phyloP scores from a whole-genome alignment of 2,113 vertebrate genomes.

The Excalfactoria chinensis region DNA sequence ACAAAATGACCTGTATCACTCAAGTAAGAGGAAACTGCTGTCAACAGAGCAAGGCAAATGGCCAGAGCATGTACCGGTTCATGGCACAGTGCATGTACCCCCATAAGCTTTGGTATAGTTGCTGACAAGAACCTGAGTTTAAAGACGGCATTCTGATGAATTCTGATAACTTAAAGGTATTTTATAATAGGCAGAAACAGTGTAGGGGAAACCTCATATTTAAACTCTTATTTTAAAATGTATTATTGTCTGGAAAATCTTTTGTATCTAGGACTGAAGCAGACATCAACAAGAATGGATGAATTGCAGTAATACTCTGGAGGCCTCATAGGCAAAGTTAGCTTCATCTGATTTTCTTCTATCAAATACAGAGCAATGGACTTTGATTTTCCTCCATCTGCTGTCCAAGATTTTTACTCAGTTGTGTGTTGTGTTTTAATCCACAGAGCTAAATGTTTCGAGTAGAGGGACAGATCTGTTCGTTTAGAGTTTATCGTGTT shows the following conservation, averaged over 20 bases:
- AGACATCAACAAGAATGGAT: background rate
- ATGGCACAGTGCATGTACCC: fast-evolving
- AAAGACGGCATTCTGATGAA: background rate
- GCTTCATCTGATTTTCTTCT: background rate
- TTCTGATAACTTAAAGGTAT: background rate
- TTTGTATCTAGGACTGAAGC: background rate
- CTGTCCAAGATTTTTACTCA: background rate
- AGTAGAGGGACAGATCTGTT: background rate
- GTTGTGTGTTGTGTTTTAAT: background rate
- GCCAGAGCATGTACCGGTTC: no score
- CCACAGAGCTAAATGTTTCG: background rate
- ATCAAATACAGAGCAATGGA: background rate
- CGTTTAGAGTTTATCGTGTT: background rate
- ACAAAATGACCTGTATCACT: background rate
- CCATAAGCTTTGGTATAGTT: background rate
- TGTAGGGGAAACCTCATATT: background rate
- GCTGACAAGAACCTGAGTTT: background rate
- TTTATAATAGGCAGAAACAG: background rate
- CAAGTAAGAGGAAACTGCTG: background rate
- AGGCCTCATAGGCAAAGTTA: background rate
- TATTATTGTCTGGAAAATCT: background rate
- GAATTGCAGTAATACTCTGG: background rate
- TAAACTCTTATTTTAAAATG: background rate
- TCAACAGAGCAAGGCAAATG: background rate
- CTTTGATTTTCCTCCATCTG: background rate